These are phyloP conservation scores for Tipula confusa DNA, from an alignment of 2,888 invertebrate species.

Conservation along the genomic window DNA sequence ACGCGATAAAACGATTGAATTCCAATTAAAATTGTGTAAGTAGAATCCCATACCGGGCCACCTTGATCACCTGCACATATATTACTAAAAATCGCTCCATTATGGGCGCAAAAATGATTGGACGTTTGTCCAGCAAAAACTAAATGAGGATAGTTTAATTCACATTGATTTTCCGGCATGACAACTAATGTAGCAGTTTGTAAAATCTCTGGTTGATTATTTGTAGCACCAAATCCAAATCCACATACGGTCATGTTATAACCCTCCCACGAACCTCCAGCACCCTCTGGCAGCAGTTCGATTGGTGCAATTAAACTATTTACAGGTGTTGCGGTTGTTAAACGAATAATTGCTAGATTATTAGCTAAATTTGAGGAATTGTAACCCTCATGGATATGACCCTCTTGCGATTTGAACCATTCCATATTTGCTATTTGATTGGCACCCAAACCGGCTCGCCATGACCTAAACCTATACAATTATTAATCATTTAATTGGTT, in stretches of 20 bases:
- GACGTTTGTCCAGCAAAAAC: neutral
- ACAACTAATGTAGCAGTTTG: neutral
- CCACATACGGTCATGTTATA: neutral
- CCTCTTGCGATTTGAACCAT: neutral
- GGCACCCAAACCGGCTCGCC: neutral
- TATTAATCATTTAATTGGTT: neutral
- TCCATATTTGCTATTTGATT: neutral
- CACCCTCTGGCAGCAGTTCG: neutral
- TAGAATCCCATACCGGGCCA: neutral
- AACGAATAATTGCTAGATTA: neutral
- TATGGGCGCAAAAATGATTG: neutral
- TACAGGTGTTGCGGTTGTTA: neutral
- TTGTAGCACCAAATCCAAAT: neutral
- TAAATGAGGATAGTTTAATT: neutral
- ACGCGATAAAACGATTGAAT: neutral
- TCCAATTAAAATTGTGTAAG: no score
- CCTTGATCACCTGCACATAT: neutral
- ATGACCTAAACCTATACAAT: neutral
- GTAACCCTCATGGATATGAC: neutral
- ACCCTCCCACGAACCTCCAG: neutral
- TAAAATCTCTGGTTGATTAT: neutral
- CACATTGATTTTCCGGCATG: neutral
- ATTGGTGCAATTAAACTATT: neutral
- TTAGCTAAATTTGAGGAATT: neutral
- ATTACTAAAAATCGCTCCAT: no score